A percentile compares a stretch with the other conserved stretches of the same genome.
phyloP scores from a whole-genome alignment of 2,113 vertebrate species.

The Neogobius melanostomus region DNA sequence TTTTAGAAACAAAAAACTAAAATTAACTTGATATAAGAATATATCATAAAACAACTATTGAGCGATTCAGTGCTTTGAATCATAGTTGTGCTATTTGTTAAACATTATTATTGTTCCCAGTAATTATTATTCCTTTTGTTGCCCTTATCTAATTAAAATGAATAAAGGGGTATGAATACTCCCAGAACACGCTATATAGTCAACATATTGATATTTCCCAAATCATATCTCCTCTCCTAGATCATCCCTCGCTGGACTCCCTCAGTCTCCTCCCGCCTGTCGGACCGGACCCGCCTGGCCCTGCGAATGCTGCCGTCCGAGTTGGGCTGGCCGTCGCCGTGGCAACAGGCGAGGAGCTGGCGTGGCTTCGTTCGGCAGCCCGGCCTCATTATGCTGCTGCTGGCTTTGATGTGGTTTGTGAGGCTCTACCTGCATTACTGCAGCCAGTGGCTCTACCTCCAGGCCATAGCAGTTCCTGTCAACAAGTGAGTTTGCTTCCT shows the following conservation, averaged over 20 bases:
- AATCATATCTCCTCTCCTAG: conserved; percentile 25
- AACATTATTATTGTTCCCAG: no score
- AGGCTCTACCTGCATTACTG: conserved; percentile 92
- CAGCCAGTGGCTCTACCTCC: conserved; percentile 92
- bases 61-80: no score
- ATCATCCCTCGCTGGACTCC: conserved; percentile 21
- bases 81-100: no score
- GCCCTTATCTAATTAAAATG: no score
- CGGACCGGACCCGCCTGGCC: conserved; percentile 68
- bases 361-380: conserved; percentile 71
- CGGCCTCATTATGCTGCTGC: conserved; percentile 77
- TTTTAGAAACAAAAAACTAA: no score
- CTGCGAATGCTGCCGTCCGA: conserved; percentile 73
- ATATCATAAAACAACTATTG: no score
- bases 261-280: conserved; percentile 35
- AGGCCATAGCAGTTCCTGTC: conserved; percentile 84
- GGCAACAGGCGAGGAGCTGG: conserved; percentile 67
- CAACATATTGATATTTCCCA: no score
- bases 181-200: no score
- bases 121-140: no score
- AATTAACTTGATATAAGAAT: no score
- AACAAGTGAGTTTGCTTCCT: conserved; percentile 86
- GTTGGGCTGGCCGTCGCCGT: conserved; percentile 72
- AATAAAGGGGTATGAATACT: no score
- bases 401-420: conserved; percentile 86